Evolutionary conservation across 2,113 vertebrate species (phyloP), one percentile per base, ranked within the genome.

Genomic region (Hyaena hyaena): DNA sequence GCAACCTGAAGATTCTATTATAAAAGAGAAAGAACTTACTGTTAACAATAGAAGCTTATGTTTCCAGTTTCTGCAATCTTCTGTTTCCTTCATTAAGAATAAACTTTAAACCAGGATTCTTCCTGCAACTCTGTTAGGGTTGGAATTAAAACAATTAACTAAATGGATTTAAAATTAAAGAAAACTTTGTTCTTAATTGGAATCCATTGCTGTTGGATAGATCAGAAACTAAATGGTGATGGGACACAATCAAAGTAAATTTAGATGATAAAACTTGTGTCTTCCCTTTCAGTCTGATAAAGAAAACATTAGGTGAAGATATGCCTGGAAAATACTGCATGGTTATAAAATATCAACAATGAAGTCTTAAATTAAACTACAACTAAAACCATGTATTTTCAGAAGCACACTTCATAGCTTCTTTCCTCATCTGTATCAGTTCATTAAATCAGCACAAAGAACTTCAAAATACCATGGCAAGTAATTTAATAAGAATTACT

Each of bases 71-170:
- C 31, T 81, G 2, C 12, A 76, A 21, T 87, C 43, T 95, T 95
- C 17, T 87, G 15, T 95, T 90, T 92, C 68, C 39, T 76, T 93
- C 43, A 73, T 88, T 97, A 84, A 96, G 39, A 87, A 85, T 77
- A 90, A 80, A 96, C 45, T 96, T 93, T 92, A 96, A 93, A 68
- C 48, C 10, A 96, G 81, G 21, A 1, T 84, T 90, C 88, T 58
- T 26, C 9, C 26, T 96, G 82, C 7, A 95, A 93, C n/a, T 93
- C 26, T 96, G 17, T 90, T 85, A 90, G 19, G 21, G 35, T 97
- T 97, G 33, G 24, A 96, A 97, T 97, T 91, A 96, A 96, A 96
- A 93, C 88, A 97, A 96, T 95, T 96, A 96, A 97, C 96, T 98
- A 92, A 83, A 84, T 90, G 24, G 89, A 50, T 82, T 97, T 93